Evolutionary conservation across 2,113 vertebrate genomes (phyloP), one percentile per base, ranked within the genome.

Genomic region (Capreolus pygargus): DNA sequence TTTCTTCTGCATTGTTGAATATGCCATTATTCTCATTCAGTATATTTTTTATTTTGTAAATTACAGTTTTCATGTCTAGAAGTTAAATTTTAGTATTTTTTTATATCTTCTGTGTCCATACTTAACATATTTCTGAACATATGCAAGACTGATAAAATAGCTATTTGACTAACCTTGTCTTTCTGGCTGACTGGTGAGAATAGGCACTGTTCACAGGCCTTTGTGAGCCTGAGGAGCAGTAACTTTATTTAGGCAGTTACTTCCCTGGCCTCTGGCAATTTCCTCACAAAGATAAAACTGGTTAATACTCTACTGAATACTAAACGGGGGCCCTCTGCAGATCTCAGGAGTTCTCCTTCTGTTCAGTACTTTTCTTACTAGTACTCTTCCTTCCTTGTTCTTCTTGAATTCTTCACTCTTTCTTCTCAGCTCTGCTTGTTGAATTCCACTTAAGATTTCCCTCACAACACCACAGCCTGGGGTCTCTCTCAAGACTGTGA

Each of bases 21-120:
- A 94, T 61, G 17, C n/a, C 45, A 54, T 82, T 91, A 36, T 36
- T 82, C 43, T 79, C 45, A 79, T 47, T 86, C 33, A 39, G 7
- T 54, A 23, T 92, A 30, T 57, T 79, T 95, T 57, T 90, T 84
- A 87, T 61, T 97, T 81, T 2, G 10, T 91, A 82, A 50, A 78
- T 76, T 90, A 3, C 45, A 45, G 43, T 86, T 89, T 93, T 86
- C 30, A 74, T 82, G 36, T 90, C 30, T 61, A 70, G 52, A 86
- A 81, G n/a, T 92, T 67, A 78, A 36, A 70, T 52, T 79, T 79
- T n/a, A 90, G 28, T n/a, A 27, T 76, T 86, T 74, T 91, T 83
- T 76, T n/a, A 21, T 64, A 39, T 45, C 50, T 94, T 79, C 47
- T 81, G 1, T 86, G 17, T 52, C 58, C 52, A 79, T 78, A 60